phyloP scores from a whole-genome alignment of 1,140 invertebrate species.

The Trichogramma pretiosum region DNA sequence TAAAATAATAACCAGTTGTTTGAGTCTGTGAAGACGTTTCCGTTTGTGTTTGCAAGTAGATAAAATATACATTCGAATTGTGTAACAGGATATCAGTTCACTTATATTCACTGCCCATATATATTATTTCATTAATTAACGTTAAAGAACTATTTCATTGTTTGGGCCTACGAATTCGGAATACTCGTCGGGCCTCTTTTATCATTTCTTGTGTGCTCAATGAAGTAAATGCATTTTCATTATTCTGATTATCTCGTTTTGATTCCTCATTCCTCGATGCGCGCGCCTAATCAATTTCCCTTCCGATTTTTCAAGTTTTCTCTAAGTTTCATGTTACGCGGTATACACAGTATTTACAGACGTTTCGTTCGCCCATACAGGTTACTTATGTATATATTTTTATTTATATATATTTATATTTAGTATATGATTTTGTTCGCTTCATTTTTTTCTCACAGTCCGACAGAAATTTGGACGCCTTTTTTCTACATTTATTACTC shows the following conservation, averaged over 20 bases:
- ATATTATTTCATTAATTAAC: no score
- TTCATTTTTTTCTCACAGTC: background rate
- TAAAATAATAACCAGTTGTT: constrained; percentile 39
- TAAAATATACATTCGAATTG: constrained; percentile 46
- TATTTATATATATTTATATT: no score
- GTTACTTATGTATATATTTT: no score
- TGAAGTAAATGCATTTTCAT: constrained; percentile 13
- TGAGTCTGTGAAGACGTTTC: no score
- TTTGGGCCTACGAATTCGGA: no score
- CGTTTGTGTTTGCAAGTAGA: constrained; percentile 33
- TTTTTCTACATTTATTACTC: constrained; percentile 2
- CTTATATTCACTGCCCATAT: background rate
- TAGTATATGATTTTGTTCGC: no score
- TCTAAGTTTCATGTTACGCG: no score
- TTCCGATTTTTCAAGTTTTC: no score
- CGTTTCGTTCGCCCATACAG: no score
- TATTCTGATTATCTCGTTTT: constrained; percentile 15
- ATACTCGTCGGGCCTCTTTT: no score
- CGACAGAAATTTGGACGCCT: constrained; percentile 8
- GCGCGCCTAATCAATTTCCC: no score
- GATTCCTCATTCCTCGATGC: constrained; percentile 11
- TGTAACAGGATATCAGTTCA: constrained; percentile 8
- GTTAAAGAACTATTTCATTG: constrained; percentile 13
- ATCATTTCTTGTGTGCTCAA: no score
- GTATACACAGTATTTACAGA: constrained; percentile 37